Evolutionary conservation across 2,113 vertebrate species (phyloP).

Genomic region (Cephalopterus ornatus): DNA sequence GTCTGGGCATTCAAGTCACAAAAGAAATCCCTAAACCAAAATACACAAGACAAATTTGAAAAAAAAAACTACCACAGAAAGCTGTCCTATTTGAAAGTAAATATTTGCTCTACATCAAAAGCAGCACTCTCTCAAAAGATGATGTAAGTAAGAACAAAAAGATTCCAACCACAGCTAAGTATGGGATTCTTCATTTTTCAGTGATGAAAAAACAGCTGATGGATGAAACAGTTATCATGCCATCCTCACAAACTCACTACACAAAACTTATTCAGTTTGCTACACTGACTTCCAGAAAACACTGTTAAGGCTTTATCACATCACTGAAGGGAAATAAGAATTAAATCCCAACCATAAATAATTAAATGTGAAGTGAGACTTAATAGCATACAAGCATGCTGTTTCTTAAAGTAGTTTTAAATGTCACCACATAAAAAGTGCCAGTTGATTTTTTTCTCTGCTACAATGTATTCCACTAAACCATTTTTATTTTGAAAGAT

Average conservation of each 20-base stretch:
- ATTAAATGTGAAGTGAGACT: neutral
- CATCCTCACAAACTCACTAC: rapidly evolving
- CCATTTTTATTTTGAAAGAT: neutral
- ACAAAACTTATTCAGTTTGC: neutral
- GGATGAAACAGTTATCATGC: neutral
- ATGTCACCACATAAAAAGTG: neutral
- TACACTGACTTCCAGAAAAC: neutral
- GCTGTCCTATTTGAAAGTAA: neutral
- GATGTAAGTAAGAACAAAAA: neutral
- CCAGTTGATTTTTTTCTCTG: neutral
- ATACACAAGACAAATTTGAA: neutral
- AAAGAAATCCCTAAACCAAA: neutral
- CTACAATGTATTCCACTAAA: neutral
- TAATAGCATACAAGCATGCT: neutral
- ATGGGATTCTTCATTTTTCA: neutral
- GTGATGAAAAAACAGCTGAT: neutral
- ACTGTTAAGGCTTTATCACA: neutral
- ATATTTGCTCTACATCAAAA: neutral
- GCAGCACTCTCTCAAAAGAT: neutral
- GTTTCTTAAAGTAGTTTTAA: neutral
- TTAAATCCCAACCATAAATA: neutral
- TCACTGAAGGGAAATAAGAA: neutral
- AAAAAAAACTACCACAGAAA: neutral
- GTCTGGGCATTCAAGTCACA: neutral
- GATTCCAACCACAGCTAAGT: neutral